These are phyloP conservation scores for Clunio marinus DNA, from an alignment of 2,888 invertebrate genomes.

Conservation along the genomic window DNA sequence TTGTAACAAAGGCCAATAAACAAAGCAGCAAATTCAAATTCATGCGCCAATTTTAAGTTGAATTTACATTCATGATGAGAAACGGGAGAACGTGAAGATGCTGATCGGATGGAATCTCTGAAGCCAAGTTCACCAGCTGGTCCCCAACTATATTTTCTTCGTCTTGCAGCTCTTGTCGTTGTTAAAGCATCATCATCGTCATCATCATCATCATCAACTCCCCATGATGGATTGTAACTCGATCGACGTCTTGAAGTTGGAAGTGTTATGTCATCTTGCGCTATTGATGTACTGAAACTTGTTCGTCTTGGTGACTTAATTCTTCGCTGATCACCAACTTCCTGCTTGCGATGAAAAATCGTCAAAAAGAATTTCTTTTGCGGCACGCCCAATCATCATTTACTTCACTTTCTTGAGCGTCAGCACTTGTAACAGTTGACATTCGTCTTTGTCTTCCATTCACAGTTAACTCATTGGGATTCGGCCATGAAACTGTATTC, in stretches of 20 bases:
- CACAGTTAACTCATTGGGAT: slow-evolving; percentile 43
- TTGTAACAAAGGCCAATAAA: neutral
- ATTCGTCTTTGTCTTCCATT: slow-evolving; percentile 35
- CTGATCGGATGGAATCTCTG: slow-evolving; percentile 71
- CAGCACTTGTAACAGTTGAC: slow-evolving; percentile 39
- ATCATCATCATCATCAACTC: slow-evolving; percentile 44
- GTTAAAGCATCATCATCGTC: slow-evolving; percentile 41
- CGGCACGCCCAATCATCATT: no score
- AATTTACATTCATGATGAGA: slow-evolving; percentile 89
- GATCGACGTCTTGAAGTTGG: slow-evolving; percentile 44
- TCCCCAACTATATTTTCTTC: slow-evolving; percentile 51
- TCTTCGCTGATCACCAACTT: slow-evolving; percentile 42
- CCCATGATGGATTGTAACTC: slow-evolving; percentile 46
- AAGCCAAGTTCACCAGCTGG: slow-evolving; percentile 48
- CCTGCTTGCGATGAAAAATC: neutral
- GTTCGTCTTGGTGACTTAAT: slow-evolving; percentile 46
- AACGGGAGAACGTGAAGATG: slow-evolving; percentile 67
- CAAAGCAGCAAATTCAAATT: slow-evolving; percentile 11
- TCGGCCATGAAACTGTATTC: slow-evolving; percentile 52
- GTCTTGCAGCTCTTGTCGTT: slow-evolving; percentile 40
- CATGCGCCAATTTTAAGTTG: neutral
- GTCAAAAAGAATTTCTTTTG: neutral
- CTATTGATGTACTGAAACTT: slow-evolving; percentile 48
- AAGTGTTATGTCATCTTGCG: slow-evolving; percentile 44
- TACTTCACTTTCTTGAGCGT: slow-evolving; percentile 29